phyloP scores from a whole-genome alignment of 2,888 invertebrate species.

The Eumerus sabulonum region DNA sequence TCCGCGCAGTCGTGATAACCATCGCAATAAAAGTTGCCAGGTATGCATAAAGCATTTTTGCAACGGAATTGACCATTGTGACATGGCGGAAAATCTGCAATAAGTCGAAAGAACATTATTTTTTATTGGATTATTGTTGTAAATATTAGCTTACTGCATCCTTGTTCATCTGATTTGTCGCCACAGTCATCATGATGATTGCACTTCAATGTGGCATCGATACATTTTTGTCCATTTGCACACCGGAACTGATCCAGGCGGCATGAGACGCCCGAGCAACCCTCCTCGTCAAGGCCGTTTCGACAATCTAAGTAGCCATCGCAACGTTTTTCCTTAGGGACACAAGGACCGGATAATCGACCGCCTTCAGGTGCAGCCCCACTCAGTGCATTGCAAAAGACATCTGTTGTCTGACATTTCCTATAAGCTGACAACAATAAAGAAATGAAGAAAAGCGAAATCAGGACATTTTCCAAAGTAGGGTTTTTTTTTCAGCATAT shows the following conservation, averaged over 20 bases:
- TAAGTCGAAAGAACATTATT: not conserved
- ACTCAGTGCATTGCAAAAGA: conserved; percentile 89
- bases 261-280: conserved; percentile 86
- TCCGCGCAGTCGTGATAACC: conserved; percentile 95
- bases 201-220: conserved; percentile 88
- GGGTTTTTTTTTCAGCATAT: too few species aligned
- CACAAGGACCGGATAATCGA: conserved; percentile 86
- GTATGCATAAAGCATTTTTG: conserved; percentile 95
- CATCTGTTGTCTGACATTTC: conserved; percentile 92
- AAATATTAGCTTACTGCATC: conserved; percentile 86
- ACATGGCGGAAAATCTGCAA: conserved; percentile 91
- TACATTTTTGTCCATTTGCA: conserved; percentile 88
- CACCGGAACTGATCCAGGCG: conserved; percentile 92
- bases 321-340: conserved; percentile 93
- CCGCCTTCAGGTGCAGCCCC: conserved; percentile 79
- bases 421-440: conserved; percentile 86
- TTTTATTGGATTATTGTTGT: not conserved
- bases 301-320: conserved; percentile 95
- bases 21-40: conserved; percentile 88
- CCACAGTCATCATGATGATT: conserved; percentile 95
- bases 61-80: conserved; percentile 95
- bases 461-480: conserved; percentile 57
- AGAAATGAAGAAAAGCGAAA: conserved; percentile 9
- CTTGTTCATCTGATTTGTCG: conserved; percentile 93
- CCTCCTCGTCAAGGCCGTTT: conserved; percentile 89